Evolutionary conservation across 2,888 invertebrate genomes (phyloP).

Genomic region (Harpalus rufipes): DNA sequence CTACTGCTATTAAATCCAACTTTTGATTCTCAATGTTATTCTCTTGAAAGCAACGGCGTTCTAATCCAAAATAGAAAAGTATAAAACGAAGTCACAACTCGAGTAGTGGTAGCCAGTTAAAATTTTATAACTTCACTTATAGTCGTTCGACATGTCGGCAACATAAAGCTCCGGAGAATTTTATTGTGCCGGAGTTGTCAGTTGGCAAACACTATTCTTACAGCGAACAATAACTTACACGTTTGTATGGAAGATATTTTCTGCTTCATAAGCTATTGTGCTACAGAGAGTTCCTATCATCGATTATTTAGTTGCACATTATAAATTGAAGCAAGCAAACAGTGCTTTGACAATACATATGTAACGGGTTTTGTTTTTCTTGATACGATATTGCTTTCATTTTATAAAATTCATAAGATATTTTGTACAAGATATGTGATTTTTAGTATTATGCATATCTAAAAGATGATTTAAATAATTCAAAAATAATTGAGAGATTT

Average conservation of each 20-base stretch:
- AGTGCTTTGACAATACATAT: background rate
- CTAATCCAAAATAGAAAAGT: conserved; percentile 20
- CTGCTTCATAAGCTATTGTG: conserved; percentile 44
- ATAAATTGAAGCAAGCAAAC: conserved; percentile 43
- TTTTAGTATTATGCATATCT: background rate
- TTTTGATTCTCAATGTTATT: background rate
- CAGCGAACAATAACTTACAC: conserved; percentile 46
- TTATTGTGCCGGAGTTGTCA: conserved; percentile 40
- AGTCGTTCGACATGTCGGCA: conserved; percentile 38
- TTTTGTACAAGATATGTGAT: background rate
- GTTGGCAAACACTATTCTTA: conserved; percentile 49
- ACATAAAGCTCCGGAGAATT: conserved; percentile 41
- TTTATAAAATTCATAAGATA: background rate
- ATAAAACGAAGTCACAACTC: conserved; percentile 8
- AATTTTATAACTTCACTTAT: conserved; percentile 51
- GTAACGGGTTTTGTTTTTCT: background rate
- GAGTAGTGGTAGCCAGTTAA: conserved; percentile 9
- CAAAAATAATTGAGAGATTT: too few relatives aligned
- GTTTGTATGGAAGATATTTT: conserved; percentile 47
- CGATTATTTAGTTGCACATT: conserved; percentile 32
- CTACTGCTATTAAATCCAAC: background rate
- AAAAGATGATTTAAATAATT: too few relatives aligned
- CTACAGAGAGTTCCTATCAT: conserved; percentile 17
- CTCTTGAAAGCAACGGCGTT: background rate
- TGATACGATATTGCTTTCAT: background rate